Evolutionary conservation across 2,888 invertebrate genomes (phyloP).

Genomic region (Hirtodrosophila histrioides): DNA sequence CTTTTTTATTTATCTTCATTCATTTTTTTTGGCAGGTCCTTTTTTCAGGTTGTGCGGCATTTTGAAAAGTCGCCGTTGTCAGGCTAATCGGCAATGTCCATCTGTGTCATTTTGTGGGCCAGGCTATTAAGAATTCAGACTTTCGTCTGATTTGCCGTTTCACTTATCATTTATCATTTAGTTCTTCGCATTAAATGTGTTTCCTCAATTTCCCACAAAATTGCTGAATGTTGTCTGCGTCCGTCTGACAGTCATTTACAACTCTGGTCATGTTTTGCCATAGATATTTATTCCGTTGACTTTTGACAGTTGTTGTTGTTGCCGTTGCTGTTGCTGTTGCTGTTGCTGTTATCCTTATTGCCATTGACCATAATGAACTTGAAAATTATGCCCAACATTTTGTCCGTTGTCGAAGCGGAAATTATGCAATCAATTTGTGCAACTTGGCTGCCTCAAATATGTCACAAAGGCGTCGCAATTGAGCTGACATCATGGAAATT

Average conservation of each 20-base stretch:
- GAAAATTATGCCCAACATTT: conserved; percentile 55
- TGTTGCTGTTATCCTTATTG: conserved; percentile 22
- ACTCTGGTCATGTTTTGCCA: conserved; percentile 8
- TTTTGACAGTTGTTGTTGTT: conserved; percentile 47
- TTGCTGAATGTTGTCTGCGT: conserved; percentile 33
- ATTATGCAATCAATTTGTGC: conserved; percentile 80
- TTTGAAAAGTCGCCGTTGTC: conserved; percentile 43
- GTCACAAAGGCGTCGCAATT: conserved; percentile 41
- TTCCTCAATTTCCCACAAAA: conserved; percentile 69
- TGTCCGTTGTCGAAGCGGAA: conserved; percentile 55
- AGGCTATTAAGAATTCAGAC: conserved; percentile 41
- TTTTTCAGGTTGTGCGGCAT: conserved; percentile 11
- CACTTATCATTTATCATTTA: conserved; percentile 75
- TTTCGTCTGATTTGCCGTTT: conserved; percentile 45
- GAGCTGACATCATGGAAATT: conserved; percentile 29
- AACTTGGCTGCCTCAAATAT: conserved; percentile 63
- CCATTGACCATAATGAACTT: conserved; percentile 66
- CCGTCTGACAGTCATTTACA: conserved; percentile 27
- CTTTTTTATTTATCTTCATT: conserved; percentile 6
- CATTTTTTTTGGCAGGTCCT: conserved; percentile 2
- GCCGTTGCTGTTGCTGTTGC: too few relatives aligned
- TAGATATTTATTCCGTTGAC: conserved; percentile 44
- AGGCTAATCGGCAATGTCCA: conserved; percentile 68
- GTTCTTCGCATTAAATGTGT: conserved; percentile 72
- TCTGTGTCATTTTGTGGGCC: conserved; percentile 65